Evolutionary conservation across 2,797 vertebrate species (phyloP).

Genomic region (Danio kyathit): DNA sequence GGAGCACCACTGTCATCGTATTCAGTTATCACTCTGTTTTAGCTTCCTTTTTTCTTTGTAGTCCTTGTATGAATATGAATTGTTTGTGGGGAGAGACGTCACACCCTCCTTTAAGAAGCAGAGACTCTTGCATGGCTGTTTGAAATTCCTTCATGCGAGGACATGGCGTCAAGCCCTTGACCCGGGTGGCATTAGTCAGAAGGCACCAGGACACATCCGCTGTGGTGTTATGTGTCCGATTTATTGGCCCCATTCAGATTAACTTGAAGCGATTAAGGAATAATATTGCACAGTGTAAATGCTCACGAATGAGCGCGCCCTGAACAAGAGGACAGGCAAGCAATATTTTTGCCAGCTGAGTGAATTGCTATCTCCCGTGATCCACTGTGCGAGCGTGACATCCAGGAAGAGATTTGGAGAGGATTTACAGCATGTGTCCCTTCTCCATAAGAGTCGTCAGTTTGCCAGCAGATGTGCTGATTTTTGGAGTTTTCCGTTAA

Average conservation of each 20-base stretch:
- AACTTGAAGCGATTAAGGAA: constrained; percentile 27
- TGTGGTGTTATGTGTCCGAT: constrained; percentile 37
- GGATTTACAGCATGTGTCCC: constrained; percentile 46
- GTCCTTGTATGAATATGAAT: constrained; percentile 46
- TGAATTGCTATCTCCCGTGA: constrained; percentile 43
- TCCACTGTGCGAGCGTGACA: constrained; percentile 41
- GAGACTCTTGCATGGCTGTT: constrained; percentile 8
- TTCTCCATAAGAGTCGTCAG: constrained; percentile 16
- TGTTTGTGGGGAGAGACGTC: constrained; percentile 43
- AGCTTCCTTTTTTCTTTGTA: constrained; percentile 30
- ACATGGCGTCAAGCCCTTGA: constrained; percentile 41
- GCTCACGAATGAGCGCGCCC: constrained; percentile 15
- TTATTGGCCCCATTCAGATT: constrained; percentile 39
- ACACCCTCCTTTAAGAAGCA: constrained; percentile 24
- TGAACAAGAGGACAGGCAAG: constrained; percentile 33
- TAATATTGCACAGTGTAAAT: constrained; percentile 39
- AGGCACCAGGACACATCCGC: constrained; percentile 33
- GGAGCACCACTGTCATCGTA: constrained; percentile 25
- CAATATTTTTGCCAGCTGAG: constrained; percentile 42
- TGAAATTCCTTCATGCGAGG: constrained; percentile 24
- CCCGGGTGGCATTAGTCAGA: constrained; percentile 25
- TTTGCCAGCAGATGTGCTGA: constrained; percentile 44
- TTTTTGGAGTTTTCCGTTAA: constrained; percentile 29
- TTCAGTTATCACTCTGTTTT: constrained; percentile 47
- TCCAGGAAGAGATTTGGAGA: constrained; percentile 49